phyloP scores from a whole-genome alignment of 2,113 vertebrate genomes.

The Leucopsar rothschildi region DNA sequence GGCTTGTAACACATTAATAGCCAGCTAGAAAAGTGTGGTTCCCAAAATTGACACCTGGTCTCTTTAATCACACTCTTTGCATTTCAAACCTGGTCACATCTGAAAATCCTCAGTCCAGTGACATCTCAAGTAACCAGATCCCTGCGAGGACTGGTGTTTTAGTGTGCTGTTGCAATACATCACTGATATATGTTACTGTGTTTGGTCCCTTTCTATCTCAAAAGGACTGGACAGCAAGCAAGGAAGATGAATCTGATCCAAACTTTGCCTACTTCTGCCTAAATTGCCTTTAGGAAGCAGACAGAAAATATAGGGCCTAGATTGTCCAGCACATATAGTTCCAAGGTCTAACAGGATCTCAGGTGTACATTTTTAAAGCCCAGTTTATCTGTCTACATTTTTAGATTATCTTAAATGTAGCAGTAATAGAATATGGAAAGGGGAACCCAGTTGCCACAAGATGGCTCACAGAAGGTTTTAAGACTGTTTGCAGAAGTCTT shows the following conservation, averaged over 20 bases:
- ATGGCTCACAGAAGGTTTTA: neutral
- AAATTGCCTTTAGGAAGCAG: neutral
- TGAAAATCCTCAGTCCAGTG: neutral
- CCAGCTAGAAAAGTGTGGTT: neutral
- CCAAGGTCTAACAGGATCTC: neutral
- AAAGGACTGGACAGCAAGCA: neutral
- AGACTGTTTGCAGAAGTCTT: neutral
- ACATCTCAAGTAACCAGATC: neutral
- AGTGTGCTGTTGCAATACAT: neutral
- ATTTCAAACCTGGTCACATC: neutral
- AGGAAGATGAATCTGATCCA: neutral
- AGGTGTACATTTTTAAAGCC: neutral
- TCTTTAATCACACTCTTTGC: neutral
- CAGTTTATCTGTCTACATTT: neutral
- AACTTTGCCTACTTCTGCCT: neutral
- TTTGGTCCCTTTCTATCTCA: neutral
- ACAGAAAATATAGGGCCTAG: neutral
- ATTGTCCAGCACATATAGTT: neutral
- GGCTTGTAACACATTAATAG: neutral
- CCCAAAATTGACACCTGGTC: neutral
- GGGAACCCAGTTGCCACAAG: neutral
- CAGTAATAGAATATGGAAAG: neutral
- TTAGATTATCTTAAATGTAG: neutral
- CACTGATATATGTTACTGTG: rapidly evolving
- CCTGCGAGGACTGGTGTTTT: neutral